Conservation (phyloP, 1,140 invertebrate species). For the Zaprionus africanus region DNA sequence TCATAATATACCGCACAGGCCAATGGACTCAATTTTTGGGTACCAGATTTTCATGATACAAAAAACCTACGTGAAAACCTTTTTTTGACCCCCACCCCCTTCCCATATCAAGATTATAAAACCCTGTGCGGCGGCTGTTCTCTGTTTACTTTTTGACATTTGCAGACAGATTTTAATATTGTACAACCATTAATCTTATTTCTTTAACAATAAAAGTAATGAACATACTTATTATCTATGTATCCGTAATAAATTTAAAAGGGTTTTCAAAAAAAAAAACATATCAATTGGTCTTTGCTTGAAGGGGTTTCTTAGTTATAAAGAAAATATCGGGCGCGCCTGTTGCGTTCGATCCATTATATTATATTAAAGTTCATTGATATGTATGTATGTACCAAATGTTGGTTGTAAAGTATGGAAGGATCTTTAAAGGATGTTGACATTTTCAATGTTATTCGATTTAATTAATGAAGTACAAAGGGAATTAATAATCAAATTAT, state of each 20-base stretch:
- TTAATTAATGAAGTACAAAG: too few species aligned
- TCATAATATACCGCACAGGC: constrained; percentile 48
- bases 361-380: too few species aligned
- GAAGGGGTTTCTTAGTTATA: not conserved
- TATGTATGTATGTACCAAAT: too few species aligned
- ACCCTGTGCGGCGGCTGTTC: constrained; percentile 56
- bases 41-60: constrained; percentile 25
- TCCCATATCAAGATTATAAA: constrained; percentile 8
- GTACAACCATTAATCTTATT: constrained; percentile 43
- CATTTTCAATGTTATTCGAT: too few species aligned
- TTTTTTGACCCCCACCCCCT: constrained; percentile 14
- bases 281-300: not conserved
- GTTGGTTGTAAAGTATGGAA: too few species aligned
- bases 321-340: too few species aligned
- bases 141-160: constrained; percentile 17
- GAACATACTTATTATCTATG: constrained; percentile 29
- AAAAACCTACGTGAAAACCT: constrained; percentile 56
- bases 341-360: too few species aligned
- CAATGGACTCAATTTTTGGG: constrained; percentile 30
- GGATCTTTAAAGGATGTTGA: too few species aligned
- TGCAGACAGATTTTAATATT: constrained; percentile 23
- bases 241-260: constrained; percentile 68
- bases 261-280: constrained; percentile 62
- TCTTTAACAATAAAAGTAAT: constrained; percentile 38
- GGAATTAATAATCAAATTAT: too few species aligned